These are phyloP conservation scores for Leptopilina myrica DNA, from an alignment of 2,888 invertebrate genomes.

Conservation along the genomic window DNA sequence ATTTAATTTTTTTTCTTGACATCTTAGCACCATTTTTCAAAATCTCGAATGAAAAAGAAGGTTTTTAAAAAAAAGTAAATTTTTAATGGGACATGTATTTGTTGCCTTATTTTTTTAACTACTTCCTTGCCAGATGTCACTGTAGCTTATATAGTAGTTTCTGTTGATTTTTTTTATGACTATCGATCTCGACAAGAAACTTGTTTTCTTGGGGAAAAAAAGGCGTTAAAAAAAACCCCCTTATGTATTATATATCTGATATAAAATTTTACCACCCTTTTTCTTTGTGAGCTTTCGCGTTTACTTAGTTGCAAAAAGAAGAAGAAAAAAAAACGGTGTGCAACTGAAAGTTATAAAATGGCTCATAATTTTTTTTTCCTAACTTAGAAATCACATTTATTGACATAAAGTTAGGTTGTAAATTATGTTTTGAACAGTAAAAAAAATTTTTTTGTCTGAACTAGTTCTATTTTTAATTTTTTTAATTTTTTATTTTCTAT, in stretches of 20 bases:
- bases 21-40: not conserved
- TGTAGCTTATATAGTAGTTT: not conserved
- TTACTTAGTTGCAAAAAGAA: not conserved
- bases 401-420: not conserved
- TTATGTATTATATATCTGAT: conserved; percentile 54
- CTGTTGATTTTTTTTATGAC: conserved; percentile 23
- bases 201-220: conserved; percentile 52
- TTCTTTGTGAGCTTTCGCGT: conserved; percentile 13
- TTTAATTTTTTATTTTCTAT: no score
- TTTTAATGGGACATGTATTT: not conserved
- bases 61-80: not conserved
- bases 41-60: not conserved
- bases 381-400: not conserved
- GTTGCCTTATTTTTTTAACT: conserved; percentile 3
- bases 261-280: conserved; percentile 28
- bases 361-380: not conserved
- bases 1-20: not conserved
- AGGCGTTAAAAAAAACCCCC: conserved; percentile 52
- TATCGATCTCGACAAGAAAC: conserved; percentile 35
- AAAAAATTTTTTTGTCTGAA: not conserved
- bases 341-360: conserved; percentile 1
- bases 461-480: no score
- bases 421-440: not conserved
- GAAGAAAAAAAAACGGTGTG: no score
- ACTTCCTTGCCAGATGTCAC: conserved; percentile 19